These are phyloP conservation scores for Pyralis farinalis DNA, from an alignment of 2,888 invertebrate species.

Conservation along the genomic window DNA sequence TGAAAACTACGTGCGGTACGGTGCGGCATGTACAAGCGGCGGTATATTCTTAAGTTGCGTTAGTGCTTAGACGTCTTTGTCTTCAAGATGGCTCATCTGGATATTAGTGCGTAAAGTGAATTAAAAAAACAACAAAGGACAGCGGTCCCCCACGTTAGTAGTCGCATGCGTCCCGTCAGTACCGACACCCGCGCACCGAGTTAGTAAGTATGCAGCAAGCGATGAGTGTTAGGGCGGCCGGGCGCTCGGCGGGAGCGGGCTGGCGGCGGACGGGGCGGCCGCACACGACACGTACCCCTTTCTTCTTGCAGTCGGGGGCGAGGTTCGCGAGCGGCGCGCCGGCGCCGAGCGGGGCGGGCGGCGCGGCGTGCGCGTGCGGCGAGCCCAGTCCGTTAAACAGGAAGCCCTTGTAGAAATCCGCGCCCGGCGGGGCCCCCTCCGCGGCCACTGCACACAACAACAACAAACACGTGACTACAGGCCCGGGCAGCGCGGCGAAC, in stretches of 20 bases:
- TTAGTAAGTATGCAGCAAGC: constrained; percentile 32
- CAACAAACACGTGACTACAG: constrained; percentile 53
- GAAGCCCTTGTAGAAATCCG: constrained; percentile 93
- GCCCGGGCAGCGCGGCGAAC: constrained; percentile 17
- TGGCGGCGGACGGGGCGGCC: constrained; percentile 21
- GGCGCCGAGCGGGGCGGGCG: constrained; percentile 34
- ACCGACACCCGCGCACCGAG: constrained; percentile 9
- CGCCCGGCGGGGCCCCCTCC: constrained; percentile 90
- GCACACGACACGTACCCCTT: constrained; percentile 73
- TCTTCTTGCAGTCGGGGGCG: constrained; percentile 76
- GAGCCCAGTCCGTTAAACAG: constrained; percentile 87
- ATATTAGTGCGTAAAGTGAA: no score
- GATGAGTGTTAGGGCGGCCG: constrained; percentile 29
- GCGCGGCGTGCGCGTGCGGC: constrained; percentile 42
- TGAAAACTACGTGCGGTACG: no score
- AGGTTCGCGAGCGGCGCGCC: constrained; percentile 43
- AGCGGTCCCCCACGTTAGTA: constrained; percentile 3
- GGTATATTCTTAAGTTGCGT: no score
- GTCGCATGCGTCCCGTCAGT: constrained; percentile 11
- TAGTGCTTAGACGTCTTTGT: no score
- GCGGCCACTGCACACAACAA: constrained; percentile 90
- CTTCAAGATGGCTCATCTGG: no score
- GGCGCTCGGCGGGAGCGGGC: constrained; percentile 16
- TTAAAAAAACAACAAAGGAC: no score
- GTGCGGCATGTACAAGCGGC: no score